These are phyloP conservation scores for Agapornis roseicollis DNA, from an alignment of 2,113 vertebrate genomes.

Conservation along the genomic window DNA sequence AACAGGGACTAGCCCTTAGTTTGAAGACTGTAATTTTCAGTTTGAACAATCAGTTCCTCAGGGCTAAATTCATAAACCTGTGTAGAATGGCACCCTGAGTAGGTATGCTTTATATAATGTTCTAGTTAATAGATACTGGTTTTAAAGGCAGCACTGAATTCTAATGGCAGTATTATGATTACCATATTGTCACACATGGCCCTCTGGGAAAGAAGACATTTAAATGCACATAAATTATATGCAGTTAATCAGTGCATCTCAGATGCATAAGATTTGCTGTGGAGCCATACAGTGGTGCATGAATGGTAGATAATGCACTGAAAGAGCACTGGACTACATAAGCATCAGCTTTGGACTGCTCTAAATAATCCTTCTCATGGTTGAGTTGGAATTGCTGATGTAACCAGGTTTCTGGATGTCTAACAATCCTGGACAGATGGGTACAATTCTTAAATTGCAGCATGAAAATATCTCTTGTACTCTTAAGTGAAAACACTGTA, in stretches of 20 bases:
- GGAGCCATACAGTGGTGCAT: not conserved
- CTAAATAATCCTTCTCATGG: not conserved
- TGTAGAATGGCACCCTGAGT: not conserved
- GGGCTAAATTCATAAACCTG: not conserved
- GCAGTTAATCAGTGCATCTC: not conserved
- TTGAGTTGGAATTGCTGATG: not conserved
- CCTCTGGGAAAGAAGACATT: not conserved
- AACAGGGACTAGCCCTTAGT: not conserved
- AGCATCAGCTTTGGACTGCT: not conserved
- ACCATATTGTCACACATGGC: not conserved
- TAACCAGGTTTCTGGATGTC: not conserved
- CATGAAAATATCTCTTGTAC: not conserved
- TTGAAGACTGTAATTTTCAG: not conserved
- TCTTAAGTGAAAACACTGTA: not conserved
- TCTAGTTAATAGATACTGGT: not conserved
- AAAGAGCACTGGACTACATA: not conserved
- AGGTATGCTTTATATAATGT: fast-evolving
- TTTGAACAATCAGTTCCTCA: not conserved
- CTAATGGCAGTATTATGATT: not conserved
- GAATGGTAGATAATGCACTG: not conserved
- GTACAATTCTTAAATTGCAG: not conserved
- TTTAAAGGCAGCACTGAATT: not conserved
- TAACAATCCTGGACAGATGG: not conserved
- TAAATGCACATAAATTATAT: not conserved
- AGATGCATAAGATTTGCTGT: not conserved